A percentile compares a stretch with the other conserved stretches of the same genome.
These are phyloP conservation scores for Pachypsylla venusta DNA, from an alignment of 1,140 invertebrate species.

Conservation along the genomic window DNA sequence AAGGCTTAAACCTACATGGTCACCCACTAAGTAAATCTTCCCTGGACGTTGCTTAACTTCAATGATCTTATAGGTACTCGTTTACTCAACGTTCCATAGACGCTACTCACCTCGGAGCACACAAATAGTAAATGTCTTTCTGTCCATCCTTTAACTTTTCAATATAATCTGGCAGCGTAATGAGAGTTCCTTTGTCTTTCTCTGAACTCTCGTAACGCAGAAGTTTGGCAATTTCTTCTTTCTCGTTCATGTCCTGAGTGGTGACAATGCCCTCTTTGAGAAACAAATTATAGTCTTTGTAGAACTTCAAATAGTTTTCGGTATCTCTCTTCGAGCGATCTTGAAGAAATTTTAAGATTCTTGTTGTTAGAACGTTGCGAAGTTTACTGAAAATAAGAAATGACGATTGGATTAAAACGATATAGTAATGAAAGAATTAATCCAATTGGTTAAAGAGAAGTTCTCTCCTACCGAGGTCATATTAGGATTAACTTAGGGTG, in stretches of 20 bases:
- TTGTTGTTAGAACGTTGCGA: constrained; percentile 64
- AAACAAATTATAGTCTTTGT: constrained; percentile 81
- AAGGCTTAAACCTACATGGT: too few relatives aligned
- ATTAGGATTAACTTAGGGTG: too few relatives aligned
- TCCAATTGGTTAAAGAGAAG: neutral
- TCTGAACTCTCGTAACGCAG: constrained; percentile 85
- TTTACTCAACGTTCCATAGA: too few relatives aligned
- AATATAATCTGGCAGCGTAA: constrained; percentile 73
- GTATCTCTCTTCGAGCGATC: constrained; percentile 73
- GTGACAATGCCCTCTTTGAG: constrained; percentile 91
- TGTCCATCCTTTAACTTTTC: constrained; percentile 56
- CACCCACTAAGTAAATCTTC: too few relatives aligned
- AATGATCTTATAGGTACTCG: too few relatives aligned
- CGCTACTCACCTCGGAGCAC: constrained; percentile 78
- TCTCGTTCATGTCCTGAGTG: constrained; percentile 58
- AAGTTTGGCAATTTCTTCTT: constrained; percentile 85
- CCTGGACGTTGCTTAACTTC: too few relatives aligned
- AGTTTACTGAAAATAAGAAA: constrained; percentile 51
- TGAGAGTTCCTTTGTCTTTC: constrained; percentile 49
- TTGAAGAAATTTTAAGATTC: constrained; percentile 70
- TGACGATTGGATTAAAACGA: too few relatives aligned
- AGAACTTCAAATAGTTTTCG: constrained; percentile 71
- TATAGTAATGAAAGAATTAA: neutral
- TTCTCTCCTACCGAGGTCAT: too few relatives aligned
- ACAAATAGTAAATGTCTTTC: constrained; percentile 82